Base-by-base conservation (phyloP, 2,888 invertebrate genomes). In the Stenoptilia bipunctidactyla region DNA sequence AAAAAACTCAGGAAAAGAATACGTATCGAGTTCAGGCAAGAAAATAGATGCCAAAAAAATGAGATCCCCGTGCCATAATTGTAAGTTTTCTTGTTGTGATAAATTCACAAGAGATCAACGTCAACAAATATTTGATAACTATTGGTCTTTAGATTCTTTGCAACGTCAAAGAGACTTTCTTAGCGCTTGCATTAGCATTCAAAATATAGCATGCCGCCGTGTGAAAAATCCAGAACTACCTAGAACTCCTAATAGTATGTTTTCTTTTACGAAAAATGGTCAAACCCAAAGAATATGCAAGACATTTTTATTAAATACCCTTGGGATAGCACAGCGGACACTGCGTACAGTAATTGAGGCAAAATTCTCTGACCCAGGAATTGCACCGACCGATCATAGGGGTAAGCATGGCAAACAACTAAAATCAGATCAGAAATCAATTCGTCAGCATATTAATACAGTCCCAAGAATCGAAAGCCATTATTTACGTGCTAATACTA, bases 151-250 rank as follows among this genome's bases (percentile, higher is more conserved):
- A 42, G 39, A 39, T 14, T 43, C 46, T 40, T 40, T 41, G 39
- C 44, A 44, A 42, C 40, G 46, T 40, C 44, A 46, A 42, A 39
- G 42, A 36, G 46, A 44, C n/a, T 46, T 46, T 38, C 39, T 47
- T 4, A 40, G 36, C 9, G 13, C 44, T 40, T 46, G 46, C 36
- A 40, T 40, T 36, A 43, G 8, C 34, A 34, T 41, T 13, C 8
- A 10, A 41, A 41, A 41, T 27, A 40, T 41, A 39, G 40, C 37
- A 15, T 44, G 40, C 12, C 37, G 41, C 10, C 44, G 39, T 37
- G 33, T 44, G 37, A 44, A 44, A 39, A 39, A 41, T 39, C 2
- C 12, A 37, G 44, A 40, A 39, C 3, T 40, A 40, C 36, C 40
- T 38, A 44, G 44, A 44, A 44, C 36, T 13, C 44, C 44, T 8